A percentile compares a stretch with the other conserved stretches of the same genome.
Evolutionary conservation across 1,140 invertebrate species (phyloP).

Genomic region (Dendrolimus punctatus): DNA sequence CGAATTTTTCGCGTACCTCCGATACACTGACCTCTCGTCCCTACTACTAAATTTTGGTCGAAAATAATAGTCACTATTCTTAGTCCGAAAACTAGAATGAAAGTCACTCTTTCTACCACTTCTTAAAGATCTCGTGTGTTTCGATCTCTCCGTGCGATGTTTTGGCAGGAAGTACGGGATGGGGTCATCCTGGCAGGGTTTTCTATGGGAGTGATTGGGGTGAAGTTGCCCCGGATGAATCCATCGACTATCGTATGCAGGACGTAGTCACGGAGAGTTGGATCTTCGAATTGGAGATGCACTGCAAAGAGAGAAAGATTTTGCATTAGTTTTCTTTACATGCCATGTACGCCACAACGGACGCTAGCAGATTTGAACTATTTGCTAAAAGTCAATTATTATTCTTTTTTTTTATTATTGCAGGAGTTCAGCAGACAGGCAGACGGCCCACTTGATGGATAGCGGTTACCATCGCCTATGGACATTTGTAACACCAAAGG

Average conservation of each 20-base stretch:
- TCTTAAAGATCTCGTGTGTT: conserved; percentile 37
- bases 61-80: conserved; percentile 39
- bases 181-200: conserved; percentile 37
- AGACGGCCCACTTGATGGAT: too few relatives aligned
- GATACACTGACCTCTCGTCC: conserved; percentile 30
- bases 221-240: conserved; percentile 54
- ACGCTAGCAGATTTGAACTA: background rate
- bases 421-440: too few relatives aligned
- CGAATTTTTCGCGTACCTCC: conserved; percentile 22
- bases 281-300: conserved; percentile 44
- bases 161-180: conserved; percentile 55
- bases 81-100: background rate
- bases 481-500: too few relatives aligned
- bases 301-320: conserved; percentile 33
- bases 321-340: background rate
- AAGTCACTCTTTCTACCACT: conserved; percentile 12
- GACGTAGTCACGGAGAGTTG: conserved; percentile 43
- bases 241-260: conserved; percentile 46
- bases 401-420: too few relatives aligned
- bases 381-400: too few relatives aligned
- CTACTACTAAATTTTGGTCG: conserved; percentile 40
- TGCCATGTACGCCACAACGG: background rate
- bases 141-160: conserved; percentile 34
- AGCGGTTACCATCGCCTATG: too few relatives aligned
- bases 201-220: conserved; percentile 44